A percentile compares a stretch with the other conserved stretches of the same genome.
Evolutionary conservation across 2,113 vertebrate genomes (phyloP).

Genomic region (Ctenomys sociabilis): DNA sequence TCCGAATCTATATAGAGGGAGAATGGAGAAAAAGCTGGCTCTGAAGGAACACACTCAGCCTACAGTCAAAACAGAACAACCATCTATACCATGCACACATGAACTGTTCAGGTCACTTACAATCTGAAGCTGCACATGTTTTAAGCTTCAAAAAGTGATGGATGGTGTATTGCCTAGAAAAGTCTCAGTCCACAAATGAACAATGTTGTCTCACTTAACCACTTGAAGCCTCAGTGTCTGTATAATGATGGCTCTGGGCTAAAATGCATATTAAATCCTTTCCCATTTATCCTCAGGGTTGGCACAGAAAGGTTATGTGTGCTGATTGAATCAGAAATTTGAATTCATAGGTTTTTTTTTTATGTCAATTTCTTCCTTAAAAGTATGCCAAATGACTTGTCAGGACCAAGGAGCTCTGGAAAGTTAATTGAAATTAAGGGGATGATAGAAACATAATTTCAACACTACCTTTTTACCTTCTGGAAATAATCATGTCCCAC

Average conservation of each 20-base stretch:
- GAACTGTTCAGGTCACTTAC: not conserved
- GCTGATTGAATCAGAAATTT: not conserved
- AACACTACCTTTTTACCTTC: not conserved
- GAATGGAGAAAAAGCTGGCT: not conserved
- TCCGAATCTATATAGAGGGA: not conserved
- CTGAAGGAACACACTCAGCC: not conserved
- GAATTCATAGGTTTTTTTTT: not conserved
- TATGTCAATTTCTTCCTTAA: not conserved
- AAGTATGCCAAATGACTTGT: not conserved
- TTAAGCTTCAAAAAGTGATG: not conserved
- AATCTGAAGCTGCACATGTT: not conserved
- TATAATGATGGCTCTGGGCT: not conserved
- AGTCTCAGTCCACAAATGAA: not conserved
- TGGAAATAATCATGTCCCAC: too few relatives aligned
- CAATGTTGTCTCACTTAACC: not conserved
- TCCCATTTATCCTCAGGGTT: not conserved
- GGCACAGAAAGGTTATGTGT: not conserved
- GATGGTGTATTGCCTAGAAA: not conserved
- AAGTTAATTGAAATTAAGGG: slow-evolving; percentile 54
- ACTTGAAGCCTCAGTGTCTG: not conserved
- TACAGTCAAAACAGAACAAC: not conserved
- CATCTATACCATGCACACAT: not conserved
- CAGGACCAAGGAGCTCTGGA: not conserved
- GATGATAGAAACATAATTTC: slow-evolving; percentile 16
- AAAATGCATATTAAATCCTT: not conserved